Conservation (phyloP, 2,113 vertebrate genomes). For the Sapayoa aenigma region DNA sequence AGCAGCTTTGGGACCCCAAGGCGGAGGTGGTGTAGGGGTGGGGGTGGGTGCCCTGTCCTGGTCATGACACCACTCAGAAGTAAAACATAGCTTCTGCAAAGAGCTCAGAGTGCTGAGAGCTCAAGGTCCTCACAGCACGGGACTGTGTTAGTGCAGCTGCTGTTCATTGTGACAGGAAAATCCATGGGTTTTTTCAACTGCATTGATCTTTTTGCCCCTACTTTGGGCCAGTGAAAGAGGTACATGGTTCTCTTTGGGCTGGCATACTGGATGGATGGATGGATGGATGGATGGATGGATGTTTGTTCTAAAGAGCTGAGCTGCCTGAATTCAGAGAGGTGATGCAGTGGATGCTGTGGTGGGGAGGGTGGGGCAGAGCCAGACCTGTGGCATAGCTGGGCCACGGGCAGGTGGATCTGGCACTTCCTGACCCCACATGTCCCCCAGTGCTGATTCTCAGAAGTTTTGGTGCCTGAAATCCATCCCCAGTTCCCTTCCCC, state of each 20-base stretch:
- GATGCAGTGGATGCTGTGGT: background rate
- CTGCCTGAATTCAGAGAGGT: background rate
- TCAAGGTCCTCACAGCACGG: background rate
- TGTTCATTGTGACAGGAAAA: background rate
- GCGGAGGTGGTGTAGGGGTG: background rate
- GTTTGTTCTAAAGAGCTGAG: background rate
- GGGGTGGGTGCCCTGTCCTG: background rate
- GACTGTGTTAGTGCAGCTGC: background rate
- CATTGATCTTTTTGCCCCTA: background rate
- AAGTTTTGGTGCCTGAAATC: background rate
- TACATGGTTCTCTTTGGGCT: background rate
- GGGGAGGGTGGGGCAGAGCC: background rate
- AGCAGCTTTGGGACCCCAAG: background rate
- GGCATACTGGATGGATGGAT: background rate
- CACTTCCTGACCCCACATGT: background rate
- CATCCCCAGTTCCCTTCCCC: background rate
- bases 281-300: background rate
- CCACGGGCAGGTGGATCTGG: background rate
- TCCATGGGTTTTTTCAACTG: background rate
- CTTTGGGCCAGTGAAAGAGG: background rate
- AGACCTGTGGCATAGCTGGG: background rate
- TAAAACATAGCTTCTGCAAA: background rate
- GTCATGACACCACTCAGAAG: background rate
- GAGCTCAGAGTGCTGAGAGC: background rate
- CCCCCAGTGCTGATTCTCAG: background rate